Evolutionary conservation across 2,797 vertebrate species (phyloP), one percentile per base, ranked within the genome.

Genomic region (Tokudaia muenninki): DNA sequence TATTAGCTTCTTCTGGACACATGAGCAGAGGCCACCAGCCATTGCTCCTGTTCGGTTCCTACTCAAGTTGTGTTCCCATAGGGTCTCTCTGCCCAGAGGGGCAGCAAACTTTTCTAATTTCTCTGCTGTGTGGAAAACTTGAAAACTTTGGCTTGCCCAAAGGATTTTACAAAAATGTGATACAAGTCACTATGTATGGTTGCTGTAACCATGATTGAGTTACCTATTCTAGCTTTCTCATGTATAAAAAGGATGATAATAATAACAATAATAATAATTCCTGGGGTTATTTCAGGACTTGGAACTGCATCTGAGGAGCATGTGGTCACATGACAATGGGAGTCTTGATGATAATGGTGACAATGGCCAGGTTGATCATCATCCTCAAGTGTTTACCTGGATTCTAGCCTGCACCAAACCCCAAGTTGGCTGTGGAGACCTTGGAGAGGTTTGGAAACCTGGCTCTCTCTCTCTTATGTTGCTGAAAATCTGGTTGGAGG

Each of bases 261-360:
- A 89, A 87, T 86, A 86, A 87, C 80, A 84, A 63, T 63, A 19
- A 31, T 31, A 87, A 87, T 74, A 90, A 88, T 89, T 61, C 24
- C 90, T 52, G 41, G 67, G 63, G 80, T 93, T 94, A 93, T 94
- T 95, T 84, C 81, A 77, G 90, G 44, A 90, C 44, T 97, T 57
- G 70, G 29, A 95, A 94, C 37, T 31, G 92, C 91, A 81, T 63
- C 91, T 88, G 70, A 90, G 93, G 96, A 86, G 37, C 50, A 22
- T 57, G 37, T 93, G 61, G 17, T 96, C 65, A 61, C 41, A 10
- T 57, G 63, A 79, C 63, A 34, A 4, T 37, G 91, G 61, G 21
- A 80, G 61, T 95, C 94, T 92, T 87, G 79, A 94, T 93, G 90
- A 91, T 94, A 86, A 79, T 79, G 52, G 87, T 70, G 78, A 83